Evolutionary conservation across 1,140 invertebrate species (phyloP).

Genomic region (Melitaea cinxia): DNA sequence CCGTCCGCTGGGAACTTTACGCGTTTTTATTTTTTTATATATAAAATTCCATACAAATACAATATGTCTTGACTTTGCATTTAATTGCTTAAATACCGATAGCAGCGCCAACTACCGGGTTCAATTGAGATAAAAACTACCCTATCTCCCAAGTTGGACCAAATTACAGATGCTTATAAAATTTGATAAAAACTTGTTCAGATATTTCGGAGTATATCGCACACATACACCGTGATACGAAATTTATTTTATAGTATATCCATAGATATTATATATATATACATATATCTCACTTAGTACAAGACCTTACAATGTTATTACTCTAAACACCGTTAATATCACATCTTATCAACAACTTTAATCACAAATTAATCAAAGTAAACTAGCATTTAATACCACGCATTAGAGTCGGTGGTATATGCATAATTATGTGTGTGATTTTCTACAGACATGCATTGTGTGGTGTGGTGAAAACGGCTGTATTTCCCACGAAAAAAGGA

Average conservation of each 20-base stretch:
- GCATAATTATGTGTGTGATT: slow-evolving; percentile 44
- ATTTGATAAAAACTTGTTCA: too few relatives aligned
- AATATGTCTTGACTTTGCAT: background rate
- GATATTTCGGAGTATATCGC: too few relatives aligned
- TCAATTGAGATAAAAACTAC: too few relatives aligned
- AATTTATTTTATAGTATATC: too few relatives aligned
- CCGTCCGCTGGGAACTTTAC: slow-evolving; percentile 39
- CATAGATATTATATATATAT: background rate
- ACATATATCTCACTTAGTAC: slow-evolving; percentile 24
- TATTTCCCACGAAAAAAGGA: slow-evolving; percentile 79
- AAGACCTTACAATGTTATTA: slow-evolving; percentile 42
- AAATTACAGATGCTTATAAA: too few relatives aligned
- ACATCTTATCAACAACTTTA: slow-evolving; percentile 39
- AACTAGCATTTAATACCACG: slow-evolving; percentile 33
- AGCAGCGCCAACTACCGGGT: too few relatives aligned
- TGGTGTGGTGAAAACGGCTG: slow-evolving; percentile 67
- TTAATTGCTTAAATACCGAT: too few relatives aligned
- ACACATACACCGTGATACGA: too few relatives aligned
- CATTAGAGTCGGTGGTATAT: slow-evolving; percentile 33
- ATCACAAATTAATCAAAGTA: slow-evolving; percentile 9
- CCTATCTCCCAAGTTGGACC: too few relatives aligned
- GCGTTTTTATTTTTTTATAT: slow-evolving; percentile 24
- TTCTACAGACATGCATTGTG: slow-evolving; percentile 66
- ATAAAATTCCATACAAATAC: slow-evolving; percentile 6
- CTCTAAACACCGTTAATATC: slow-evolving; percentile 59